Evolutionary conservation across 2,797 vertebrate genomes (phyloP), one percentile per base, ranked within the genome.

Genomic region (Gephyroberyx darwinii): DNA sequence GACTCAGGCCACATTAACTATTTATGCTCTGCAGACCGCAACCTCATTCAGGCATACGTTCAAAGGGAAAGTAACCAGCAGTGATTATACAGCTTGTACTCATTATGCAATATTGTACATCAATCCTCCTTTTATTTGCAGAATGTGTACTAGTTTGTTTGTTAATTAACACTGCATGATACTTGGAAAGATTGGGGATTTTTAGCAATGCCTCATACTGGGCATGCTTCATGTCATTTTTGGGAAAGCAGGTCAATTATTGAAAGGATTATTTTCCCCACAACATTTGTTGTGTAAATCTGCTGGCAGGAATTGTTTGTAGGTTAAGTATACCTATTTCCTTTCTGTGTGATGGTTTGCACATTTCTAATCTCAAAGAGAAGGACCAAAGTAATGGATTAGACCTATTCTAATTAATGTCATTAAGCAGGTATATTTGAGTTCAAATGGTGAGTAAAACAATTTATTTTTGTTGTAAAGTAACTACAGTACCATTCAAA

Each of bases 1-100:
- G 76, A 75, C 71, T 83, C 41, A 26, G 74, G 68, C 71, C 88
- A 83, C 85, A 85, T 90, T 65, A 88, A 85, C 22, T 90, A 83
- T 91, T 85, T 8, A 89, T 86, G 82, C 53, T 71, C 33, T 58
- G 62, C 80, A 79, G 81, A 69, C 70, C 62, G 43, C 65, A 87
- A 41, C 84, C 86, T 83, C 76, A 81, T 86, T 84, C 77, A 82
- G 71, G 58, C 73, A 19, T 56, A 51, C n/a, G 63, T 78, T 83
- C 75, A 85, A 78, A 84, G 76, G 33, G 39, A 52, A 67, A 73
- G 76, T 75, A 70, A 71, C 43, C 65, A 74, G 71, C 56, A 60
- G 80, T 79, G 75, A 66, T 89, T 86, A 85, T 52, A 58, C 75
- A 57, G 77, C 78, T 55, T 76, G 70, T 68, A 59, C 82, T 90